Percentiles rank a stretch among this genome's conserved stretches.
Conservation (phyloP, 1,140 invertebrate genomes). For the Lordiphosa stackelbergi region DNA sequence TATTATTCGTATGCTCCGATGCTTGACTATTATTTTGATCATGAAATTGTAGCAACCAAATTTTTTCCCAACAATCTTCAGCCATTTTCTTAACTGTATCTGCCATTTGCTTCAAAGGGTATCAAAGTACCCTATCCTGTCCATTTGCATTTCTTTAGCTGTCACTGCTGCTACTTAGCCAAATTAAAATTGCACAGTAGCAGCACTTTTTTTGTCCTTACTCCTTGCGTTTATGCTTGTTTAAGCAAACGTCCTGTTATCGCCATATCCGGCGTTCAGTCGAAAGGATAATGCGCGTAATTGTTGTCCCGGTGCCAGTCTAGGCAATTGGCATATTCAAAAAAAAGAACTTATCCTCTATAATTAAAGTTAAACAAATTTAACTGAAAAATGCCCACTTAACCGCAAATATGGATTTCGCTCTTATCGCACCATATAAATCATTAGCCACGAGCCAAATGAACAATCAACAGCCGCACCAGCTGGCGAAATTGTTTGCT, state of each 20-base stretch:
- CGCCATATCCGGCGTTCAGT: slow-evolving; percentile 37
- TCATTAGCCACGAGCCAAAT: slow-evolving; percentile 20
- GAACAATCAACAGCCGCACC: slow-evolving; percentile 14
- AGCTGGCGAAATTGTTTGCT: slow-evolving; percentile 42
- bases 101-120: no score
- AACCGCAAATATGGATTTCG: no score
- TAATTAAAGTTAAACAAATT: no score
- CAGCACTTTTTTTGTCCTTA: slow-evolving; percentile 33
- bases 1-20: no score
- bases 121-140: no score
- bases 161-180: slow-evolving; percentile 67
- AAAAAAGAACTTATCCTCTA: no score
- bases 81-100: no score
- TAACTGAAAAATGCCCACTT: no score
- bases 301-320: slow-evolving; percentile 57
- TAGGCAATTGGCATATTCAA: no score
- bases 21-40: no score
- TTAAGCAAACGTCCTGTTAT: slow-evolving; percentile 72
- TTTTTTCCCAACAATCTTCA: no score
- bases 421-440: slow-evolving; percentile 9
- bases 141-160: slow-evolving; percentile 19
- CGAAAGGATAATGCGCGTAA: slow-evolving; percentile 70
- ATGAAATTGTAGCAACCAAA: no score
- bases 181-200: slow-evolving; percentile 63
- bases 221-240: slow-evolving; percentile 66